These are phyloP conservation scores for Drepanosiphum platanoidis DNA, from an alignment of 2,888 invertebrate species.

Conservation along the genomic window DNA sequence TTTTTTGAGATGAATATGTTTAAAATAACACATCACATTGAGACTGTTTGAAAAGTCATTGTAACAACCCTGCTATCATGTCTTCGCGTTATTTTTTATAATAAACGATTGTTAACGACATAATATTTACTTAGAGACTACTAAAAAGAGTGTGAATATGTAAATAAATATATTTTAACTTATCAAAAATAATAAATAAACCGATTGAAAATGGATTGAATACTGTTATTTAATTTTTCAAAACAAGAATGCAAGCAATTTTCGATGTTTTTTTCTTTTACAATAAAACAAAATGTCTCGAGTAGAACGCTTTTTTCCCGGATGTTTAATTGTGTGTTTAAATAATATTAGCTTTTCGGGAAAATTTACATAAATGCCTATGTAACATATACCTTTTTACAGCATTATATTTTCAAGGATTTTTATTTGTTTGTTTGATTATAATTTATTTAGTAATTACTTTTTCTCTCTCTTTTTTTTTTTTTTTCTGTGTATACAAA, in stretches of 20 bases:
- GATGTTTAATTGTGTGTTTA: constrained; percentile 45
- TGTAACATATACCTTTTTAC: background rate
- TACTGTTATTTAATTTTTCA: background rate
- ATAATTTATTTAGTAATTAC: constrained; percentile 35
- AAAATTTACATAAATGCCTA: constrained; percentile 22
- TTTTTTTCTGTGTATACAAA: background rate
- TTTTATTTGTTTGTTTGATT: constrained; percentile 26
- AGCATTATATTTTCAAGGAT: constrained; percentile 18
- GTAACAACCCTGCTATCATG: no score
- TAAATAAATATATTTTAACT: no score
- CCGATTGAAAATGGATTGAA: no score
- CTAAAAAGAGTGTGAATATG: no score
- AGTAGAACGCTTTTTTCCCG: constrained; percentile 13
- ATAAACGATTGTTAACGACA: no score
- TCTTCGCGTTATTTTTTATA: no score
- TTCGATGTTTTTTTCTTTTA: background rate
- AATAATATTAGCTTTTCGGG: constrained; percentile 31
- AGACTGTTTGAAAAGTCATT: no score
- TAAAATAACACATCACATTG: no score
- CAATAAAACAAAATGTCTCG: background rate
- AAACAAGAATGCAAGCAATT: background rate
- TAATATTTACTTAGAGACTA: no score
- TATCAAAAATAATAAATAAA: no score
- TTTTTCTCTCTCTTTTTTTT: background rate
- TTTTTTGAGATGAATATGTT: no score